Conservation (phyloP, 2,113 vertebrate species). For the Mesembrinibis cayennensis region DNA sequence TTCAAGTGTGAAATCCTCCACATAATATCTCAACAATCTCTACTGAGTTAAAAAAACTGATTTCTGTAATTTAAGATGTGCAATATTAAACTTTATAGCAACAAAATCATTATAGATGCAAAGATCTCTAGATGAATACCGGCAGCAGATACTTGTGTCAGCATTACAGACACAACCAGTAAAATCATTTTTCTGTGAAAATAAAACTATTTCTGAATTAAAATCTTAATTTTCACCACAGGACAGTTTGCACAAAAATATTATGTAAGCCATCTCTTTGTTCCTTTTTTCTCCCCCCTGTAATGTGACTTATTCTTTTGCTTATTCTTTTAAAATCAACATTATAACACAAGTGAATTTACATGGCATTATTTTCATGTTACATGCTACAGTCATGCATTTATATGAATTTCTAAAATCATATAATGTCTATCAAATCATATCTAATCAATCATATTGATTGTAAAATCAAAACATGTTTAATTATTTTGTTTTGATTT, state of each 20-base stretch:
- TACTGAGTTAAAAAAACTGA: background rate
- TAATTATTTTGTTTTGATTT: background rate
- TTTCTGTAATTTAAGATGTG: constrained; percentile 3
- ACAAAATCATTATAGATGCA: background rate
- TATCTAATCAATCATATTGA: background rate
- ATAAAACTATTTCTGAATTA: background rate
- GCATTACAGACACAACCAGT: background rate
- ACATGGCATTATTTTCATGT: background rate
- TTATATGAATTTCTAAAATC: background rate
- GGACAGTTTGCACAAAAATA: background rate
- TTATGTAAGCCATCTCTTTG: background rate
- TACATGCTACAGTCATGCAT: background rate
- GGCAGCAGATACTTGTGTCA: background rate
- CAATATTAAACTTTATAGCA: background rate
- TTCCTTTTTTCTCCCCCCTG: background rate
- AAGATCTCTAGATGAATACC: background rate
- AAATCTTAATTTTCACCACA: background rate
- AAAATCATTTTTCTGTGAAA: background rate
- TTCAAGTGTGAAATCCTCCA: constrained; percentile 65
- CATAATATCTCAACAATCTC: constrained; percentile 33
- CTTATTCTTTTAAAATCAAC: background rate
- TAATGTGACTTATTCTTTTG: background rate
- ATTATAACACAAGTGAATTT: background rate
- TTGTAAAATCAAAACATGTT: background rate
- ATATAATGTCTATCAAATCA: background rate